phyloP scores from a whole-genome alignment of 2,888 invertebrate species.

The Drosophila meridiana region DNA sequence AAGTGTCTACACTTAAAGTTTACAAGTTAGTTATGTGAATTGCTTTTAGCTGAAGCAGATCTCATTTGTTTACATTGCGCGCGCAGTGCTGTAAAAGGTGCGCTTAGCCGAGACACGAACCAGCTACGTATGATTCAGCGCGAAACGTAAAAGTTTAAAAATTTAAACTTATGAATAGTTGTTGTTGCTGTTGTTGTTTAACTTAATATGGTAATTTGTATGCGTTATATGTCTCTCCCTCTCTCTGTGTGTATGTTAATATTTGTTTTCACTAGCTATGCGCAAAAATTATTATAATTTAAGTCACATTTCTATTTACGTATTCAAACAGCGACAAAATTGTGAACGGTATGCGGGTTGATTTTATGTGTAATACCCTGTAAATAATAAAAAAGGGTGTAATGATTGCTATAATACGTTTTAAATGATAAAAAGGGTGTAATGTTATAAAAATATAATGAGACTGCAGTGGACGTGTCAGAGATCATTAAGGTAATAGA shows the following conservation, averaged over 20 bases:
- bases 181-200: slow-evolving; percentile 25
- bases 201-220: slow-evolving; percentile 69
- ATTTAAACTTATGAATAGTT: slow-evolving; percentile 20
- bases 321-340: slow-evolving; percentile 46
- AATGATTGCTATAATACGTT: not conserved
- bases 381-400: not conserved
- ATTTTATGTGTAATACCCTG: not conserved
- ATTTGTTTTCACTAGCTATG: slow-evolving; percentile 57
- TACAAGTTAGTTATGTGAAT: slow-evolving; percentile 6
- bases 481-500: not conserved
- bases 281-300: slow-evolving; percentile 55
- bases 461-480: not conserved
- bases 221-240: slow-evolving; percentile 22
- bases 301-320: slow-evolving; percentile 67
- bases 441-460: no score
- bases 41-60: not conserved
- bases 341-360: slow-evolving; percentile 41
- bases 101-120: slow-evolving; percentile 55
- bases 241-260: slow-evolving; percentile 27
- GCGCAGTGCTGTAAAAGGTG: slow-evolving; percentile 40
- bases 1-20: slow-evolving; percentile 8
- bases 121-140: slow-evolving; percentile 25
- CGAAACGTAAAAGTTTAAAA: slow-evolving; percentile 29
- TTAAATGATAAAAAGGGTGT: not conserved
- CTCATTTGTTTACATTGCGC: slow-evolving; percentile 45